A percentile compares a stretch with the other conserved stretches of the same genome.
phyloP scores from a whole-genome alignment of 1,140 invertebrate species.

The Armadillidium nasatum region DNA sequence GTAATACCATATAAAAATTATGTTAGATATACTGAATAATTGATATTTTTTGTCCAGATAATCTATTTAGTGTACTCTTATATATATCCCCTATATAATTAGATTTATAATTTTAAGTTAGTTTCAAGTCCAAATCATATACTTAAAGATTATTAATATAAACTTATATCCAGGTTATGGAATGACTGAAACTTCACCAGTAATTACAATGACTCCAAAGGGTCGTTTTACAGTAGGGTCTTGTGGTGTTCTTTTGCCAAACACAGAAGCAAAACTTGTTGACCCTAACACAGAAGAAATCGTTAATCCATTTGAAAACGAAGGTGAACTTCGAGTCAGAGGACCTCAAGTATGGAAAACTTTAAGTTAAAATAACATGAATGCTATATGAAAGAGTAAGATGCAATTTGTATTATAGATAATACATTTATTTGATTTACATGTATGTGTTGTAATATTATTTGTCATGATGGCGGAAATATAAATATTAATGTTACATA shows the following conservation, averaged over 20 bases:
- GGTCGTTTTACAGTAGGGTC: constrained; percentile 55
- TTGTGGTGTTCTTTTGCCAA: constrained; percentile 60
- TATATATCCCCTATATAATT: not conserved
- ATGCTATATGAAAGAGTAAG: too few species aligned
- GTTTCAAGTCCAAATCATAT: not conserved
- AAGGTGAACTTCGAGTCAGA: constrained; percentile 61
- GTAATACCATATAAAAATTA: too few species aligned
- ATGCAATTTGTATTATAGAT: too few species aligned
- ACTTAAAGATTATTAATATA: constrained; percentile 7
- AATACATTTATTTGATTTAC: too few species aligned
- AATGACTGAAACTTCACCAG: constrained; percentile 52
- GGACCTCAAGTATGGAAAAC: constrained; percentile 56
- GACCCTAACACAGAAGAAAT: constrained; percentile 53
- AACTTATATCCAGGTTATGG: constrained; percentile 50
- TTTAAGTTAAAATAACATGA: too few species aligned
- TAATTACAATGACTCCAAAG: constrained; percentile 46
- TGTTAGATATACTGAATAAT: too few species aligned
- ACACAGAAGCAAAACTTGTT: constrained; percentile 62
- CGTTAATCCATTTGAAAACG: constrained; percentile 53
- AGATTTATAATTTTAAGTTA: not conserved
- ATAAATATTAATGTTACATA: too few species aligned
- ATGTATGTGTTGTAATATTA: too few species aligned
- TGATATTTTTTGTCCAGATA: too few species aligned
- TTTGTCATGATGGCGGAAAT: too few species aligned
- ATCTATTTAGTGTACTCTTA: constrained; percentile 3